phyloP scores from a whole-genome alignment of 2,797 vertebrate genomes.

The Sebastes vulpes region DNA sequence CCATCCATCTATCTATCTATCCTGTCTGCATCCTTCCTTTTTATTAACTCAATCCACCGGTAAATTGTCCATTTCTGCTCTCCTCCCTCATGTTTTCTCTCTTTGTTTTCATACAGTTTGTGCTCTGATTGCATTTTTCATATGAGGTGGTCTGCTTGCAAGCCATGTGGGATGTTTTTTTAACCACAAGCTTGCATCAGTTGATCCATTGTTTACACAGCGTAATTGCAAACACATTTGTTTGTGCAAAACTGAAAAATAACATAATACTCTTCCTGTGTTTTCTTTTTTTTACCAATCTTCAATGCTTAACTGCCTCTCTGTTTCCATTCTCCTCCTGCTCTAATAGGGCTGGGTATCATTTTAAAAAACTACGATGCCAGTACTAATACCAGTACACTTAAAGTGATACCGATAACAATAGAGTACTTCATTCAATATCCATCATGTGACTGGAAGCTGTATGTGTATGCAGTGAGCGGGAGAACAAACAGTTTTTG shows the following conservation, averaged over 20 bases:
- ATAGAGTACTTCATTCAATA: no score
- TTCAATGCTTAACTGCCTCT: neutral
- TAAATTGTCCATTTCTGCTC: neutral
- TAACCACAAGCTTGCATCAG: constrained; percentile 40
- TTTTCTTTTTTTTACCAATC: constrained; percentile 13
- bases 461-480: no score
- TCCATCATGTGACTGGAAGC: no score
- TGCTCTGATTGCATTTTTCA: constrained; percentile 50
- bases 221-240: constrained; percentile 70
- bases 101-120: constrained; percentile 5
- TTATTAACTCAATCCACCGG: neutral
- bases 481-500: no score
- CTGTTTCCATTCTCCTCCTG: constrained; percentile 13
- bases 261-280: constrained; percentile 45
- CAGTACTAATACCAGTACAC: neutral
- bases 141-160: constrained; percentile 46
- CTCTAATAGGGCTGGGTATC: neutral
- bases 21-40: neutral
- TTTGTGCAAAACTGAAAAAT: constrained; percentile 59
- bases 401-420: no score
- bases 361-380: neutral
- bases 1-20: neutral
- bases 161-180: constrained; percentile 43
- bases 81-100: constrained; percentile 1
- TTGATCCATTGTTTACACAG: constrained; percentile 57